A percentile compares a stretch with the other conserved stretches of the same genome.
Conservation (phyloP, 2,888 invertebrate species). For the Spodoptera picta region DNA sequence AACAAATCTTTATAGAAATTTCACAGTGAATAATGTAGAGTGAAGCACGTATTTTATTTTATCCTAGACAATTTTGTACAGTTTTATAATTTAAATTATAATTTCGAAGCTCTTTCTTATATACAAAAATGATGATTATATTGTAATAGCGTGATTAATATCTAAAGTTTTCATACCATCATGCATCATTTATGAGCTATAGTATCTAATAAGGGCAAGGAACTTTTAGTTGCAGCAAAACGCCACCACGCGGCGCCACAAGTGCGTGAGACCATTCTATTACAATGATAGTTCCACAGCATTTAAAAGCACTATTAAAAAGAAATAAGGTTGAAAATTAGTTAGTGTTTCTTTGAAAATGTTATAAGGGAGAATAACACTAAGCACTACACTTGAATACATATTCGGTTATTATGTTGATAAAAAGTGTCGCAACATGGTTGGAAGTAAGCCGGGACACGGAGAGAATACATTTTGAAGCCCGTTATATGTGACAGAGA, state of each 20-base stretch:
- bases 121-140: conserved; percentile 47
- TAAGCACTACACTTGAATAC: conserved; percentile 79
- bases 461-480: conserved; percentile 63
- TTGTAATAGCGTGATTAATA: conserved; percentile 60
- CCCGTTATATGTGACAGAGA: conserved; percentile 59
- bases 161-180: conserved; percentile 63
- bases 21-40: conserved; percentile 19
- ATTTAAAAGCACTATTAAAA: conserved; percentile 54
- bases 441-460: conserved; percentile 69
- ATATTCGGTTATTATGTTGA: conserved; percentile 84
- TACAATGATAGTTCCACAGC: conserved; percentile 51
- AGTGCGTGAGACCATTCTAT: conserved; percentile 75
- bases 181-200: conserved; percentile 70
- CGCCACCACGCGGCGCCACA: conserved; percentile 68
- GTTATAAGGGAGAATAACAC: conserved; percentile 60
- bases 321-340: conserved; percentile 59
- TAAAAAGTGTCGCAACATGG: conserved; percentile 78
- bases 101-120: conserved; percentile 35
- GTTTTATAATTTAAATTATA: conserved; percentile 42
- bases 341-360: conserved; percentile 22
- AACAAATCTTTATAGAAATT: conserved; percentile 18
- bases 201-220: conserved; percentile 61
- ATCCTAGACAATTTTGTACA: conserved; percentile 30
- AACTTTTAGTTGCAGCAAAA: conserved; percentile 65
- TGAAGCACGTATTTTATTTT: conserved; percentile 32